Evolutionary conservation across 64 coral and sea anemone species (phyloP).

Genomic region (Platygyra sinensis): DNA sequence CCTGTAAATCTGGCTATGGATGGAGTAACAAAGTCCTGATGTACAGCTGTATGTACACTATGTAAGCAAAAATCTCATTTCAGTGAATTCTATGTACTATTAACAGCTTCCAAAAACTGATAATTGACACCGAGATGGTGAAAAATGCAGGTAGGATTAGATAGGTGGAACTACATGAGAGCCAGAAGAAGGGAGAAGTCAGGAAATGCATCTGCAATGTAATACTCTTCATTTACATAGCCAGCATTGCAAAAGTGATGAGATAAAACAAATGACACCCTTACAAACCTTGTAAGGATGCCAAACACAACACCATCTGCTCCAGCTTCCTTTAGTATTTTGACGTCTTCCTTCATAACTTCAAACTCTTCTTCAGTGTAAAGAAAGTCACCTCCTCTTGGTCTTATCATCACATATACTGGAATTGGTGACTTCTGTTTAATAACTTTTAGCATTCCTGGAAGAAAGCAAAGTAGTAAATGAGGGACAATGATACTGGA

Average conservation of each 20-base stretch:
- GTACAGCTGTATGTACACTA: no score
- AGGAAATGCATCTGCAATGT: no score
- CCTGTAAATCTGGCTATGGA: no score
- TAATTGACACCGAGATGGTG: no score
- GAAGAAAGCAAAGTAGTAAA: not conserved
- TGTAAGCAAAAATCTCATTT: no score
- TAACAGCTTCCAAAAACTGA: no score
- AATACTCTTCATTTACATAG: not conserved
- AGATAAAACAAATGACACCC: not conserved
- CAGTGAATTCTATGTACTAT: no score
- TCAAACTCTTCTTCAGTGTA: conserved; percentile 79
- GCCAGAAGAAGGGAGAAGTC: no score
- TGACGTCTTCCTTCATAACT: conserved; percentile 91
- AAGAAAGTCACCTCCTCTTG: conserved; percentile 94
- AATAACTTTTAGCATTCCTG: conserved; percentile 92
- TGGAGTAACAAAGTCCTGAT: no score
- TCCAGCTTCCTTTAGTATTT: conserved; percentile 76
- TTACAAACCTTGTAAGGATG: conserved; percentile 65
- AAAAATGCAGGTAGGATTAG: no score
- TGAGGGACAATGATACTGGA: no score
- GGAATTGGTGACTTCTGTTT: conserved; percentile 72
- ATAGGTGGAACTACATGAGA: no score
- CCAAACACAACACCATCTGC: conserved; percentile 89
- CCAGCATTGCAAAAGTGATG: not conserved
- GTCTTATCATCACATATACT: conserved; percentile 98